These are phyloP conservation scores for Orientallactaga sibirica DNA, from an alignment of 2,797 vertebrate genomes.

Conservation along the genomic window DNA sequence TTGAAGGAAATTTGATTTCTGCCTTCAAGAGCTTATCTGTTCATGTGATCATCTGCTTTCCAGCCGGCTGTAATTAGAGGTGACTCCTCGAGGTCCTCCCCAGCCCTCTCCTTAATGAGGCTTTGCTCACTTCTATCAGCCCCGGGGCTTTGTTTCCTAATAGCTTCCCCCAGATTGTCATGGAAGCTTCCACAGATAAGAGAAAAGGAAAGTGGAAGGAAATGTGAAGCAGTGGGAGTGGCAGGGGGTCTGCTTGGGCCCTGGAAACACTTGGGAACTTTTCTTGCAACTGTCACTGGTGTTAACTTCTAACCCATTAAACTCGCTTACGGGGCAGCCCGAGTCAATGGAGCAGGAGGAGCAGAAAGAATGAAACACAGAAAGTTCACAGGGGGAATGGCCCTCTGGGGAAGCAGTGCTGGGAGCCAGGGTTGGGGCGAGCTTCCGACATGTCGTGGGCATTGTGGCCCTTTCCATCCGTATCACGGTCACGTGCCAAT, in stretches of 20 bases:
- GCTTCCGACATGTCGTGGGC: conserved; percentile 88
- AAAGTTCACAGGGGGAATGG: conserved; percentile 89
- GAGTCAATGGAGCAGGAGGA: conserved; percentile 88
- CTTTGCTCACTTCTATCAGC: conserved; percentile 83
- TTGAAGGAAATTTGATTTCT: conserved; percentile 81
- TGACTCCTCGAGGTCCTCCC: conserved; percentile 75
- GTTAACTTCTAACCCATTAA: conserved; percentile 90
- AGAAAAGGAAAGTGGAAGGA: conserved; percentile 81
- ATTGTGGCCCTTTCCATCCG: conserved; percentile 80
- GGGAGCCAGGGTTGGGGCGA: conserved; percentile 84
- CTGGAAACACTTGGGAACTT: conserved; percentile 82
- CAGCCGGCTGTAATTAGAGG: conserved; percentile 83
- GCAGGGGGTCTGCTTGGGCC: conserved; percentile 83
- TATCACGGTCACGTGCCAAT: conserved; percentile 86
- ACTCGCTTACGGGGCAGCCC: conserved; percentile 84
- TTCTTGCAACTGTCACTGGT: conserved; percentile 88
- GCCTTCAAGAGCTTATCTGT: conserved; percentile 79
- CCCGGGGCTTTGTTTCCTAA: conserved; percentile 85
- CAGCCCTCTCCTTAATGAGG: conserved; percentile 85
- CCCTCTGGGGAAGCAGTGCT: conserved; percentile 82
- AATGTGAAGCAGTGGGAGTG: conserved; percentile 79
- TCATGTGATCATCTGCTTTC: conserved; percentile 76
- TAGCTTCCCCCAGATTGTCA: conserved; percentile 78
- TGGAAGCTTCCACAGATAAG: conserved; percentile 79
- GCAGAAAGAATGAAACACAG: conserved; percentile 88